Percentiles rank a stretch among this genome's conserved stretches.
Evolutionary conservation across 2,113 vertebrate genomes (phyloP).

Genomic region (Pterocles gutturalis): DNA sequence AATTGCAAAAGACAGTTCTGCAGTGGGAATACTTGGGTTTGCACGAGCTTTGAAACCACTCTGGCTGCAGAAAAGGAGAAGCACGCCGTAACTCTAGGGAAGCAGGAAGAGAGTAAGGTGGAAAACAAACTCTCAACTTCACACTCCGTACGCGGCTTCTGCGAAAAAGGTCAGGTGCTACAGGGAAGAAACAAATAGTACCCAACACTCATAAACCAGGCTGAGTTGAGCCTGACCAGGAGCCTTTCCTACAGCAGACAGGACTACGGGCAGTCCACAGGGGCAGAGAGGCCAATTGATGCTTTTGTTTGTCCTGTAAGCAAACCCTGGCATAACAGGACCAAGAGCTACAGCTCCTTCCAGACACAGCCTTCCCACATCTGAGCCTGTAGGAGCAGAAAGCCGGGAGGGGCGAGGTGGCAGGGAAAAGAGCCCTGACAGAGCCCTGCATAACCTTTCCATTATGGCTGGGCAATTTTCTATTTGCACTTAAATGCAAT

Average conservation of each 20-base stretch:
- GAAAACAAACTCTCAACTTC: not conserved
- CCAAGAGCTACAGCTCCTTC: not conserved
- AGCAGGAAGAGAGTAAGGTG: not conserved
- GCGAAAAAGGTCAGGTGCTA: not conserved
- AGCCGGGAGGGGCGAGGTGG: not conserved
- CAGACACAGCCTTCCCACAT: slow-evolving; percentile 2
- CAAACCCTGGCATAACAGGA: not conserved
- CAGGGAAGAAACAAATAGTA: not conserved
- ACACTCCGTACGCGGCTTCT: accelerated
- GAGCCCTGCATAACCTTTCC: slow-evolving; percentile 48
- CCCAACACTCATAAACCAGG: not conserved
- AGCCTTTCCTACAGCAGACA: not conserved
- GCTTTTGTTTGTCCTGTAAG: not conserved
- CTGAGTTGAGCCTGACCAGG: not conserved
- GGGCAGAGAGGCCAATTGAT: not conserved
- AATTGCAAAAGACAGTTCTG: not conserved
- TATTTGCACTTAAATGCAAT: slow-evolving; percentile 66
- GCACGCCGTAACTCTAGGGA: accelerated
- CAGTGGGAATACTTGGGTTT: not conserved
- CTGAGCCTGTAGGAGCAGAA: not conserved
- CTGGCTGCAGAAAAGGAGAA: slow-evolving; percentile 12
- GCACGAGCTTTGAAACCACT: not conserved
- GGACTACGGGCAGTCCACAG: not conserved
- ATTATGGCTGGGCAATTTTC: slow-evolving; percentile 43
- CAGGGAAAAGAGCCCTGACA: slow-evolving; percentile 46